Percentiles rank a stretch among this genome's conserved stretches.
phyloP scores from a whole-genome alignment of 2,888 invertebrate species.

The Drosophila bunnanda region DNA sequence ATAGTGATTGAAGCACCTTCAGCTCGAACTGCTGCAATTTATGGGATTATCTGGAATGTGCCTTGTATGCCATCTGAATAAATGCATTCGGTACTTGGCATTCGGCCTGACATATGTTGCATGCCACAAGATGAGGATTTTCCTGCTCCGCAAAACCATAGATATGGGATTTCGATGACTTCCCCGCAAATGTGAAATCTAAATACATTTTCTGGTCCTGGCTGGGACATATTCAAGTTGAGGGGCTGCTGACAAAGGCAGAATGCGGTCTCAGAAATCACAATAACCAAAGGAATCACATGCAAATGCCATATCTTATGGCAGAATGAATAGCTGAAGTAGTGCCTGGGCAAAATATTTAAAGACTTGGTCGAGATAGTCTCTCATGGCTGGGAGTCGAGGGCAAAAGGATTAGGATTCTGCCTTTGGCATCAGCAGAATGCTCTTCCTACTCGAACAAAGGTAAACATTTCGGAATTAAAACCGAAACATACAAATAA shows the following conservation, averaged over 20 bases:
- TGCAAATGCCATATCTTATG: slow-evolving; percentile 37
- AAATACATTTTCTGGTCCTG: slow-evolving; percentile 31
- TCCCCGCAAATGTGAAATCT: slow-evolving; percentile 26
- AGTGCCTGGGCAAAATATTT: slow-evolving; percentile 23
- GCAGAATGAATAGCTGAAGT: background rate
- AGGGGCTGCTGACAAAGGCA: slow-evolving; percentile 27
- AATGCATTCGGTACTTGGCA: slow-evolving; percentile 20
- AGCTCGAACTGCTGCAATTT: slow-evolving; percentile 20
- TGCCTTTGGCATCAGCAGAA: slow-evolving; percentile 4
- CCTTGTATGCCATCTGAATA: slow-evolving; percentile 20
- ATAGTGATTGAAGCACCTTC: slow-evolving; percentile 6
- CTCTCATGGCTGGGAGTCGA: background rate
- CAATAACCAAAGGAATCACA: slow-evolving; percentile 42
- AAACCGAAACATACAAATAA: slow-evolving; percentile 28
- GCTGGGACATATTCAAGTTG: slow-evolving; percentile 32
- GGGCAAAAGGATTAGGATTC: background rate
- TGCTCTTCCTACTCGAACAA: background rate
- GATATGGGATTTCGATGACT: slow-evolving; percentile 24
- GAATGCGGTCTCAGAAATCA: slow-evolving; percentile 14
- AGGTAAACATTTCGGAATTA: slow-evolving; percentile 34
- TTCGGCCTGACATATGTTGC: slow-evolving; percentile 28
- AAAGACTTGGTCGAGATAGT: slow-evolving; percentile 1
- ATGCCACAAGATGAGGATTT: slow-evolving; percentile 12
- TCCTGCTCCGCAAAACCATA: background rate
- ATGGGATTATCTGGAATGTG: slow-evolving; percentile 14